phyloP scores from a whole-genome alignment of 2,113 vertebrate species.

The Bubalus kerabau region DNA sequence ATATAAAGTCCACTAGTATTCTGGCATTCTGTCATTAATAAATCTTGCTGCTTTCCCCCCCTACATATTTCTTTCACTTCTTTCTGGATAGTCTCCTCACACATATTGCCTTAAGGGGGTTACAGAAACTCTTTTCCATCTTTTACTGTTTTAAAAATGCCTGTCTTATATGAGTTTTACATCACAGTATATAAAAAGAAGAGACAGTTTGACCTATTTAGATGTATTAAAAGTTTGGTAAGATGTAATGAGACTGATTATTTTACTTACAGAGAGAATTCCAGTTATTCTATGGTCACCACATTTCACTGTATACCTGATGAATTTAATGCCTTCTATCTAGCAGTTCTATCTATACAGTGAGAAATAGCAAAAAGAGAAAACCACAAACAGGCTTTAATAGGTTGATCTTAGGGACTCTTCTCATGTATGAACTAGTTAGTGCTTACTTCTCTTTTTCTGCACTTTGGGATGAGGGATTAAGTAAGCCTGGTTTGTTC shows the following conservation, averaged over 20 bases:
- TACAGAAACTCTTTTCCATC: not conserved
- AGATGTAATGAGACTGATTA: not conserved
- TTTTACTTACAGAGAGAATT: not conserved
- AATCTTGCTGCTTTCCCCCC: not conserved
- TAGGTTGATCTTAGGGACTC: not conserved
- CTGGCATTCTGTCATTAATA: not conserved
- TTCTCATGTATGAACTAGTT: not conserved
- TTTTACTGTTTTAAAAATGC: not conserved
- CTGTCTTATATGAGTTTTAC: not conserved
- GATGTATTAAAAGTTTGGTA: not conserved
- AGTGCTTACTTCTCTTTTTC: not conserved
- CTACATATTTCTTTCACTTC: not conserved
- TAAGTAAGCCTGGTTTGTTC: not conserved
- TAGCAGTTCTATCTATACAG: not conserved
- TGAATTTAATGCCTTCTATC: not conserved
- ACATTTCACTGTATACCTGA: not conserved
- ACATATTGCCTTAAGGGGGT: not conserved
- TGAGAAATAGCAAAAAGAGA: not conserved
- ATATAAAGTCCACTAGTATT: no score
- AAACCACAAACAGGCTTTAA: not conserved
- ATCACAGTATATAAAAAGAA: not conserved
- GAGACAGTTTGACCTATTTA: not conserved
- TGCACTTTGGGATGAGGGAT: not conserved
- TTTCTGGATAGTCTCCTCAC: not conserved
- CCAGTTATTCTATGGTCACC: not conserved